Evolutionary conservation across 2,888 invertebrate species (phyloP).

Genomic region (Phania funesta): DNA sequence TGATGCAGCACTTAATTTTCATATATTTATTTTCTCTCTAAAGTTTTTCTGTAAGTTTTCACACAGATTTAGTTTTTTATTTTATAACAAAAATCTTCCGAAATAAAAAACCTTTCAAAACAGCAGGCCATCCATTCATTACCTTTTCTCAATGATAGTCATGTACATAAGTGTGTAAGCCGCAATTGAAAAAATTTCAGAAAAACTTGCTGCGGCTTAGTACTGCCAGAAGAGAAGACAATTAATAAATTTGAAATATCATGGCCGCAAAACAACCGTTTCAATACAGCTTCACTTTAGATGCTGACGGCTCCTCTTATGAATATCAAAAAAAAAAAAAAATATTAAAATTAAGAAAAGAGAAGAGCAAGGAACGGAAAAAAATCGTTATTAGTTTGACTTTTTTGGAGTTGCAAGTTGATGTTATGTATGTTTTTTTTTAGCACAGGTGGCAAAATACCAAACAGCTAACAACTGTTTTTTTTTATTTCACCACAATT

Average conservation of each 20-base stretch:
- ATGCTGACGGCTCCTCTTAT: neutral
- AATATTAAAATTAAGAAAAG: conserved; percentile 26
- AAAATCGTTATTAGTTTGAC: conserved; percentile 35
- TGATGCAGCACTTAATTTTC: conserved; percentile 32
- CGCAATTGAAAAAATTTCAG: no score
- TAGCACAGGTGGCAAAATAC: conserved; percentile 53
- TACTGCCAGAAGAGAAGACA: neutral
- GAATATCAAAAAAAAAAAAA: conserved; percentile 13
- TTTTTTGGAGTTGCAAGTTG: conserved; percentile 23
- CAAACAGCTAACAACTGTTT: neutral
- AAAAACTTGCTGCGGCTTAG: neutral
- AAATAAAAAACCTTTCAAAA: conserved; percentile 33
- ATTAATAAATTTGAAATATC: conserved; percentile 53
- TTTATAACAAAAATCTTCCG: neutral
- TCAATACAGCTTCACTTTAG: conserved; percentile 13
- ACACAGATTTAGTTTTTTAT: conserved; percentile 1
- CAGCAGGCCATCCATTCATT: no score
- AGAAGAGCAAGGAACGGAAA: neutral
- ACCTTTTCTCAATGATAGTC: conserved; percentile 25
- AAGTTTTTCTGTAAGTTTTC: neutral
- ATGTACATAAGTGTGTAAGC: no score
- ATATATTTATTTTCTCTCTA: neutral
- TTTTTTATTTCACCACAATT: neutral
- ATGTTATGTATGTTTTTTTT: conserved; percentile 9
- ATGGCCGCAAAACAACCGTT: conserved; percentile 44